A percentile compares a stretch with the other conserved stretches of the same genome.
phyloP scores from a whole-genome alignment of 2,888 invertebrate genomes.

The Microctonus aethiopoides region DNA sequence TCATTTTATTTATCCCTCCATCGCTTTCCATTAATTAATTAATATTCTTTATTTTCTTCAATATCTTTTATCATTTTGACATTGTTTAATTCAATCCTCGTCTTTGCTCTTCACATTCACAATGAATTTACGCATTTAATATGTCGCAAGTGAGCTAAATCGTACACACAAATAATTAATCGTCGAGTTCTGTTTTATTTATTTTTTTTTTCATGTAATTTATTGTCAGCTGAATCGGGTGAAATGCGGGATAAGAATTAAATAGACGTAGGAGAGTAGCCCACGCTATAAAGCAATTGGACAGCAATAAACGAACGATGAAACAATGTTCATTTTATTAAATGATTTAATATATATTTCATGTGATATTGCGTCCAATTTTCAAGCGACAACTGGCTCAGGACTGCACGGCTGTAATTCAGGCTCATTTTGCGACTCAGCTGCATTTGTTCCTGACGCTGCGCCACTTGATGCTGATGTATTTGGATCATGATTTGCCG shows the following conservation, averaged over 20 bases:
- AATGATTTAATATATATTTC: neutral
- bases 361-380: slow-evolving; percentile 14
- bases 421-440: slow-evolving; percentile 60
- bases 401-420: slow-evolving; percentile 64
- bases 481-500: slow-evolving; percentile 58
- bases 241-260: slow-evolving; percentile 28
- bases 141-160: slow-evolving; percentile 7
- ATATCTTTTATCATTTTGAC: neutral
- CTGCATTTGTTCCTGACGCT: slow-evolving; percentile 46
- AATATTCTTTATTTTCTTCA: no score
- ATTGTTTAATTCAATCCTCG: slow-evolving; percentile 2
- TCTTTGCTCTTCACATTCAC: neutral
- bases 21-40: no score
- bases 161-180: slow-evolving; percentile 15
- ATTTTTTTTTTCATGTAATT: slow-evolving; percentile 35
- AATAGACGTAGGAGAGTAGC: slow-evolving; percentile 18
- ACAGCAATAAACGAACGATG: slow-evolving; percentile 20
- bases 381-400: slow-evolving; percentile 64
- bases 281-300: slow-evolving; percentile 12
- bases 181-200: no score
- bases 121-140: slow-evolving; percentile 2
- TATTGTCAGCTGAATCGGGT: slow-evolving; percentile 42
- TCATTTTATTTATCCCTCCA: neutral
- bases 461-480: slow-evolving; percentile 55
- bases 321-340: slow-evolving; percentile 11